These are phyloP conservation scores for Mythimna ferrago DNA, from an alignment of 2,888 invertebrate species.

Conservation along the genomic window DNA sequence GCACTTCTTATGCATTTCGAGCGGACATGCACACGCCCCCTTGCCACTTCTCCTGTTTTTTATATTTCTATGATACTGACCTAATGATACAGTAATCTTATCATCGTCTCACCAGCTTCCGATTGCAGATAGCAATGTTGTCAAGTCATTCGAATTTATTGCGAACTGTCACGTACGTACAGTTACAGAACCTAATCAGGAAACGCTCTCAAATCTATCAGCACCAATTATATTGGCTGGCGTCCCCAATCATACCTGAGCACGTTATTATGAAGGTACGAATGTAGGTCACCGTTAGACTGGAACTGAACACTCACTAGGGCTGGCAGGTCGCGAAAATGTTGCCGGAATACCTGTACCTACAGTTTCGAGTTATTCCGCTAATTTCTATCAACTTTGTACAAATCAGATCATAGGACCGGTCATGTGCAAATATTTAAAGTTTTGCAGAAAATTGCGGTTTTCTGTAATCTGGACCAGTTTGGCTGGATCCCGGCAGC, in stretches of 20 bases:
- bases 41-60: too few species aligned
- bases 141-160: slow-evolving; percentile 8
- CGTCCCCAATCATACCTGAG: slow-evolving; percentile 46
- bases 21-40: too few species aligned
- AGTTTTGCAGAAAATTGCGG: neutral
- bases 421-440: neutral
- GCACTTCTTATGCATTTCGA: too few species aligned
- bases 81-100: slow-evolving; percentile 26
- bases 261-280: slow-evolving; percentile 45
- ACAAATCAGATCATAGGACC: neutral
- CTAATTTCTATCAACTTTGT: neutral
- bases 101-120: slow-evolving; percentile 19
- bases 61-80: too few species aligned
- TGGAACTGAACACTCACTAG: slow-evolving; percentile 21
- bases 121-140: slow-evolving; percentile 13
- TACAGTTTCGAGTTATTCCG: too few species aligned
- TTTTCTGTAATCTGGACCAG: neutral
- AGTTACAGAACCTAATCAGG: slow-evolving; percentile 44
- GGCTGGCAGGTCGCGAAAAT: slow-evolving; percentile 2
- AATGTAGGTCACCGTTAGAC: slow-evolving; percentile 54
- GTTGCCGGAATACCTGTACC: neutral
- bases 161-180: slow-evolving; percentile 1
- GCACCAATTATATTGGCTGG: slow-evolving; percentile 46
- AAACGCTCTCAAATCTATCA: slow-evolving; percentile 52
- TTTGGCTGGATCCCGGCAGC: slow-evolving; percentile 41